These are phyloP conservation scores for Zaprionus africanus DNA, from an alignment of 1,140 invertebrate species.

Conservation along the genomic window DNA sequence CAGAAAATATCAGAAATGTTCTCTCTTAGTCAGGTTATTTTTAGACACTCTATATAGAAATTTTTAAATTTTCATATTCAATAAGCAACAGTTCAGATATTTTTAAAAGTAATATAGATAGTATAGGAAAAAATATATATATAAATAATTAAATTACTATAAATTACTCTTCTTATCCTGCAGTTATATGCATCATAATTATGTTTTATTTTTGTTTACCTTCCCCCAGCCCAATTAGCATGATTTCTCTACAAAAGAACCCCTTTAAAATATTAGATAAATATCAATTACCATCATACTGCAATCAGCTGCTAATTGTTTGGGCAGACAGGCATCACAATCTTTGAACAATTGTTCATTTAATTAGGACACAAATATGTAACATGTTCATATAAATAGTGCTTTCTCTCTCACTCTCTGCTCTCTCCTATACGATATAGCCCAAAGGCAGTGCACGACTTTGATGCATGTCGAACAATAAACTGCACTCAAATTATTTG, in stretches of 20 bases:
- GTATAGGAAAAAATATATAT: no score
- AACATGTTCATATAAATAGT: background rate
- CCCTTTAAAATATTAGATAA: background rate
- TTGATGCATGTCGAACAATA: slow-evolving; percentile 46
- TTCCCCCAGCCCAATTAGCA: background rate
- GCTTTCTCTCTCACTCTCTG: background rate
- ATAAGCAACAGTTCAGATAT: no score
- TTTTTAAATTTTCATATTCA: no score
- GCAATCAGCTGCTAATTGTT: slow-evolving; percentile 26
- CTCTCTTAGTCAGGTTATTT: no score
- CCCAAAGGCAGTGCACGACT: background rate
- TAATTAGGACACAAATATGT: slow-evolving; percentile 6
- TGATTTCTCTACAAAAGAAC: background rate
- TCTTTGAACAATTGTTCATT: background rate
- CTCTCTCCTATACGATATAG: background rate
- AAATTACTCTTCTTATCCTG: background rate
- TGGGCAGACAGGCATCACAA: background rate
- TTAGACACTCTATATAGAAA: no score
- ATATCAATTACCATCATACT: slow-evolving; percentile 34
- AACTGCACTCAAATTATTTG: slow-evolving; percentile 68
- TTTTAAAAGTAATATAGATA: no score
- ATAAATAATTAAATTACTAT: no score
- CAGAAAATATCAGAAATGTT: background rate
- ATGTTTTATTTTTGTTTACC: background rate
- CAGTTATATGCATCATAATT: background rate